A percentile compares a stretch with the other conserved stretches of the same genome.
These are phyloP conservation scores for Artemia franciscana DNA, from an alignment of 1,140 invertebrate species.

Conservation along the genomic window DNA sequence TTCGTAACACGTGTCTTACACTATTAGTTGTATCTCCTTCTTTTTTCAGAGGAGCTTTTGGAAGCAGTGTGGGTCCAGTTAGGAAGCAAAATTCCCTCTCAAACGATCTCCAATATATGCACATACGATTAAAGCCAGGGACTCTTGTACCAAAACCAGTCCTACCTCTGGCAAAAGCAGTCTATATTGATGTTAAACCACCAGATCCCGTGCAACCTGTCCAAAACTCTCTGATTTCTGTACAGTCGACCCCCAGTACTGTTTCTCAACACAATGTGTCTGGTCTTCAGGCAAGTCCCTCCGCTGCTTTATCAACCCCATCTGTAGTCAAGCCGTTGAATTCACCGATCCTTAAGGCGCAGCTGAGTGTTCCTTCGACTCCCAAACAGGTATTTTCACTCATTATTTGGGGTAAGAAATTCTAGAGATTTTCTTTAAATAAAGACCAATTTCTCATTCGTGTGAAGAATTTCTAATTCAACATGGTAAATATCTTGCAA, in stretches of 20 bases:
- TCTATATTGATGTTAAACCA: slow-evolving; percentile 18
- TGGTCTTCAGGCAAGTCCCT: slow-evolving; percentile 16
- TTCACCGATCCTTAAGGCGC: slow-evolving; percentile 49
- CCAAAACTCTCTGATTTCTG: too few species aligned
- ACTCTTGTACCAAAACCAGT: too few species aligned
- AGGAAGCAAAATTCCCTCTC: slow-evolving; percentile 13
- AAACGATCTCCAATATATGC: slow-evolving; percentile 13
- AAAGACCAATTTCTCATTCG: too few species aligned
- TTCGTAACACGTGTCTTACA: too few species aligned
- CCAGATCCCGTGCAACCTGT: slow-evolving; percentile 16
- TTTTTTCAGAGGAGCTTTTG: slow-evolving; percentile 43
- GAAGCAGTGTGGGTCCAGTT: slow-evolving; percentile 41
- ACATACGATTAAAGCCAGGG: slow-evolving; percentile 25
- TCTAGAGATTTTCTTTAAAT: too few species aligned
- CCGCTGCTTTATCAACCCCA: slow-evolving; percentile 12
- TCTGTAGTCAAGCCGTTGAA: slow-evolving; percentile 2
- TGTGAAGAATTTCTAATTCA: too few species aligned
- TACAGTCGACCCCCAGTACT: too few species aligned
- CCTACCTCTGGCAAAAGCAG: too few species aligned
- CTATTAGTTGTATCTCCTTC: background rate
- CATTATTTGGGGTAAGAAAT: too few species aligned
- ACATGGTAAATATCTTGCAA: too few species aligned
- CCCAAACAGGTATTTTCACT: slow-evolving; percentile 36
- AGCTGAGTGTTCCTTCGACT: slow-evolving; percentile 42
- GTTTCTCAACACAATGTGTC: slow-evolving; percentile 20